A percentile compares a stretch with the other conserved stretches of the same genome.
phyloP scores from a whole-genome alignment of 2,113 vertebrate species.

The Delphinus delphis region DNA sequence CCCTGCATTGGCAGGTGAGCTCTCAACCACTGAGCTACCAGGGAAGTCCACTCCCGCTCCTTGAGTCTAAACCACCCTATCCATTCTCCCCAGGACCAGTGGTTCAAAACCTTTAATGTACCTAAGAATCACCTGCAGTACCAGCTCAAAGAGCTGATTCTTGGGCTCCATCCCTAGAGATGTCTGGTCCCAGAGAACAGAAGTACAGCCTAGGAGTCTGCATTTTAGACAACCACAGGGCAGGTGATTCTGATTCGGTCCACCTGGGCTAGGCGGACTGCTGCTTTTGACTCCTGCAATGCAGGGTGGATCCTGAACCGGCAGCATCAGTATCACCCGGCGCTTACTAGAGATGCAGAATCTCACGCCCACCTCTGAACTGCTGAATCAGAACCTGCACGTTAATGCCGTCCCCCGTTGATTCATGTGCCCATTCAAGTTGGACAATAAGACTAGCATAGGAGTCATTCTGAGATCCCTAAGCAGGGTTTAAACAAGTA shows the following conservation, averaged over 20 bases:
- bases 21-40: no score
- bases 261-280: background rate
- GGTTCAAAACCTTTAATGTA: background rate
- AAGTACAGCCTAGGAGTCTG: background rate
- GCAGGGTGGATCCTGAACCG: background rate
- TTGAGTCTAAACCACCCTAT: background rate
- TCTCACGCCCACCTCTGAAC: background rate
- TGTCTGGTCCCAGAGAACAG: background rate
- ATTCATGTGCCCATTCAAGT: fast-evolving
- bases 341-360: no score
- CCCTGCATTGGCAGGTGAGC: no score
- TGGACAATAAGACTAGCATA: fast-evolving
- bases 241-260: background rate
- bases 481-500: background rate
- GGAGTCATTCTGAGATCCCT: background rate
- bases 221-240: background rate
- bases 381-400: background rate
- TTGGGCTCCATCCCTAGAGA: background rate
- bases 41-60: no score
- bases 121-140: background rate
- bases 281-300: background rate
- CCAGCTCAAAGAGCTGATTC: background rate
- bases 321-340: background rate
- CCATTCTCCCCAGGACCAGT: background rate
- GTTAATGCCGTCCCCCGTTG: no score